phyloP scores from a whole-genome alignment of 1,140 invertebrate species.

The Globodera ellingtonae region DNA sequence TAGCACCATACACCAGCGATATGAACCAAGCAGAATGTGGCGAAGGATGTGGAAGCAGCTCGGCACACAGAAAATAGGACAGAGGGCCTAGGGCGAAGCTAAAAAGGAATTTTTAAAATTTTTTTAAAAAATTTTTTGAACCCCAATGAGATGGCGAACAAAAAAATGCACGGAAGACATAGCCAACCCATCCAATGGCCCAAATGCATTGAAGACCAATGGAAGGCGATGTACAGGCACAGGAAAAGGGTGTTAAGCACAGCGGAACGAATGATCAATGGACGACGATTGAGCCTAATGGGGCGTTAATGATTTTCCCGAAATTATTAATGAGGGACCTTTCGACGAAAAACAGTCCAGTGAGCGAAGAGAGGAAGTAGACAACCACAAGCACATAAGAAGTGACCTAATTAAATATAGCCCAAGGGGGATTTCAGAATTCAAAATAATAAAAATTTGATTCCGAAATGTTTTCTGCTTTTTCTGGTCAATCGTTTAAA shows the following conservation, averaged over 20 bases:
- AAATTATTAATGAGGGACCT: background rate
- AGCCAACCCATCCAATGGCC: background rate
- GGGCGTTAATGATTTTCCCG: background rate
- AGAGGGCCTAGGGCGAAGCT: constrained; percentile 9
- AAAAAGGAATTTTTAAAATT: background rate
- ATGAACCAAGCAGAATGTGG: background rate
- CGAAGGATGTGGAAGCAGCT: constrained; percentile 4
- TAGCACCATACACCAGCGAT: background rate
- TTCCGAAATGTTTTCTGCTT: too few relatives aligned
- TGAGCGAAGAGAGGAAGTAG: constrained; percentile 15
- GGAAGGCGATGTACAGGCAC: constrained; percentile 1
- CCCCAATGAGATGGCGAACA: constrained; percentile 15
- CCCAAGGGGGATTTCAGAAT: too few relatives aligned
- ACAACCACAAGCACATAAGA: constrained; percentile 3
- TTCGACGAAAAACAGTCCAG: constrained; percentile 66
- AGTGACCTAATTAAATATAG: background rate
- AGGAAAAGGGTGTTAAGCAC: background rate
- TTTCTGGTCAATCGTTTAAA: too few relatives aligned
- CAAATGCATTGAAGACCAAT: background rate
- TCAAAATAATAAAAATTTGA: too few relatives aligned
- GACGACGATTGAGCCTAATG: background rate
- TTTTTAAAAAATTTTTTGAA: background rate
- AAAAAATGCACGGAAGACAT: constrained; percentile 5
- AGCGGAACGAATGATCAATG: background rate
- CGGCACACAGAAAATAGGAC: constrained; percentile 3